Conservation (phyloP, 2,888 invertebrate genomes). For the Synergus laeviventris region DNA sequence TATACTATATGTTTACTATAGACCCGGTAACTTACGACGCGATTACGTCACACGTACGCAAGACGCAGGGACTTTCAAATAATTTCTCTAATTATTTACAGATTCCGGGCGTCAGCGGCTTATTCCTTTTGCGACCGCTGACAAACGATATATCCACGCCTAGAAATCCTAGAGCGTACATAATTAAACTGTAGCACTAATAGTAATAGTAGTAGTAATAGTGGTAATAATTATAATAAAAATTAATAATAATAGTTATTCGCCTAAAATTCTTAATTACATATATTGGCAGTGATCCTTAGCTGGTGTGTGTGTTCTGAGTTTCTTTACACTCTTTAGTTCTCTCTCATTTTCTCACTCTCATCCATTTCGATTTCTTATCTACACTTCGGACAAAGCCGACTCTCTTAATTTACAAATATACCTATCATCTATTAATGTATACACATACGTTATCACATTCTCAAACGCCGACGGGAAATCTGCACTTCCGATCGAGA, state of each 20-base stretch:
- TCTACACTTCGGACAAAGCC: slow-evolving; percentile 43
- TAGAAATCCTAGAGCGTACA: slow-evolving; percentile 65
- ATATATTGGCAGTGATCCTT: slow-evolving; percentile 75
- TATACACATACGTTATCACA: slow-evolving; percentile 59
- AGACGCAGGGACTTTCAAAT: slow-evolving; percentile 50
- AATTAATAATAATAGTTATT: slow-evolving; percentile 59
- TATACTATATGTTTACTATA: slow-evolving; percentile 30
- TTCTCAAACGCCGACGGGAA: slow-evolving; percentile 39
- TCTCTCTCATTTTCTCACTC: slow-evolving; percentile 36
- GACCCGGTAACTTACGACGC: slow-evolving; percentile 30
- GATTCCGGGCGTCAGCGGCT: slow-evolving; percentile 6
- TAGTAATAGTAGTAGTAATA: slow-evolving; percentile 51
- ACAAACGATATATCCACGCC: slow-evolving; percentile 52
- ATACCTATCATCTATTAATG: slow-evolving; percentile 62
- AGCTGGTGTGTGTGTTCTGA: slow-evolving; percentile 72
- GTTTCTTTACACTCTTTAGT: slow-evolving; percentile 50
- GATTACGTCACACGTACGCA: slow-evolving; percentile 48
- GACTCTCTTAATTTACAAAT: slow-evolving; percentile 65
- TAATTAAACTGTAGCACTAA: slow-evolving; percentile 55
- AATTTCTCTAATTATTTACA: slow-evolving; percentile 63
- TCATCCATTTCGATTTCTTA: slow-evolving; percentile 37
- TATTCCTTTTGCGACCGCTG: slow-evolving; percentile 42
- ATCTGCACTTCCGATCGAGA: neutral
- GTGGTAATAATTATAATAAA: slow-evolving; percentile 53
- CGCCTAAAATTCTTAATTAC: slow-evolving; percentile 65